A percentile compares a stretch with the other conserved stretches of the same genome.
Evolutionary conservation across 2,888 invertebrate genomes (phyloP).

Genomic region (Abrostola tripartita): DNA sequence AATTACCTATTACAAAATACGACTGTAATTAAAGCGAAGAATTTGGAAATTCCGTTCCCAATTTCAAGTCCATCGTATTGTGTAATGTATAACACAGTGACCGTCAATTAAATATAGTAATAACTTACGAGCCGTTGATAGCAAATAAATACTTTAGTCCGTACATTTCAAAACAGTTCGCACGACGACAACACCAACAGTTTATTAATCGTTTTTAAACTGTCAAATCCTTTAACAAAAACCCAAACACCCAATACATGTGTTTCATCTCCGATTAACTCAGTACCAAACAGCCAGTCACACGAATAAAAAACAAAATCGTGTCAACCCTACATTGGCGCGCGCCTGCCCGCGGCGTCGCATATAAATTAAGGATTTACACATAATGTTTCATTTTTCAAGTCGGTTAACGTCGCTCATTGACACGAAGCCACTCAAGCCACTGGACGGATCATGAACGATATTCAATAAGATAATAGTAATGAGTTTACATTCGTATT

Average conservation of each 20-base stretch:
- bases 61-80: no score
- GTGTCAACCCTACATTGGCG: constrained; percentile 66
- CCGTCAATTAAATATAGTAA: no score
- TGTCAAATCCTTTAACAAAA: background rate
- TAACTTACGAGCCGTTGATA: no score
- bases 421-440: constrained; percentile 34
- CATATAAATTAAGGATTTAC: constrained; percentile 88
- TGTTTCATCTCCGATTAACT: background rate
- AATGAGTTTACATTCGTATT: constrained; percentile 34
- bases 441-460: constrained; percentile 24
- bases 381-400: constrained; percentile 87
- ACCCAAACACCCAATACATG: background rate
- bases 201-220: background rate
- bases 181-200: no score
- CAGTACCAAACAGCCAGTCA: constrained; percentile 3
- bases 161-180: no score
- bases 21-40: no score
- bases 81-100: no score
- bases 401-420: constrained; percentile 65
- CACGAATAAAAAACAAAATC: background rate
- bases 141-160: no score
- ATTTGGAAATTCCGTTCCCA: no score
- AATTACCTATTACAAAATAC: no score
- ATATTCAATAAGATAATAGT: constrained; percentile 36
- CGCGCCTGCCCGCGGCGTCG: constrained; percentile 75